phyloP scores from a whole-genome alignment of 1,140 invertebrate genomes.

The Globodera ellingtonae region DNA sequence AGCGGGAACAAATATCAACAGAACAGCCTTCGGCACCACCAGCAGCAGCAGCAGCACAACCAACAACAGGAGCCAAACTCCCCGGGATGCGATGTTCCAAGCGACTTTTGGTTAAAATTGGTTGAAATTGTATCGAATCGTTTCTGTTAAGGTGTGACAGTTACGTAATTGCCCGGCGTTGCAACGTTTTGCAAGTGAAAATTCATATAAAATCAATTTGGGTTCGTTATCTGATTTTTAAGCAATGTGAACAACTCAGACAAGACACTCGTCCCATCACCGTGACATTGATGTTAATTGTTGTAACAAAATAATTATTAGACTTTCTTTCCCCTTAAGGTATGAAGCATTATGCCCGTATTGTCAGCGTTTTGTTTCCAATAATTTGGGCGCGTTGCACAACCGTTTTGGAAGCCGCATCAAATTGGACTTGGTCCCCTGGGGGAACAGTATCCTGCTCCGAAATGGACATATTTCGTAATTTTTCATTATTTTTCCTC shows the following conservation, averaged over 20 bases:
- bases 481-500: slow-evolving; percentile 21
- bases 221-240: neutral
- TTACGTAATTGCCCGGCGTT: slow-evolving; percentile 56
- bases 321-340: neutral
- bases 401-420: slow-evolving; percentile 52
- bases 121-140: neutral
- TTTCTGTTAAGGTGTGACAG: slow-evolving; percentile 55
- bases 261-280: slow-evolving; percentile 50
- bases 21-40: neutral
- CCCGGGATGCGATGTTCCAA: slow-evolving; percentile 52
- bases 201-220: neutral
- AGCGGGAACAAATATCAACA: neutral
- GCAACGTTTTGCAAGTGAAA: slow-evolving; percentile 48
- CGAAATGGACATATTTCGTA: slow-evolving; percentile 33
- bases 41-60: neutral
- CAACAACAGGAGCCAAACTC: slow-evolving; percentile 3
- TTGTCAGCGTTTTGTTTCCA: slow-evolving; percentile 63
- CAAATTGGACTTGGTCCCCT: slow-evolving; percentile 61
- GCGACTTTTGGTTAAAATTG: slow-evolving; percentile 53
- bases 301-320: neutral
- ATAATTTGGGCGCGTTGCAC: slow-evolving; percentile 58
- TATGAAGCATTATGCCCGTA: slow-evolving; percentile 63
- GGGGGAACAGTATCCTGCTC: slow-evolving; percentile 59
- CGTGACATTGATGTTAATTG: slow-evolving; percentile 56
- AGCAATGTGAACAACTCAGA: slow-evolving; percentile 58